phyloP scores from a whole-genome alignment of 2,113 vertebrate species.

The Hypanus sabinus region DNA sequence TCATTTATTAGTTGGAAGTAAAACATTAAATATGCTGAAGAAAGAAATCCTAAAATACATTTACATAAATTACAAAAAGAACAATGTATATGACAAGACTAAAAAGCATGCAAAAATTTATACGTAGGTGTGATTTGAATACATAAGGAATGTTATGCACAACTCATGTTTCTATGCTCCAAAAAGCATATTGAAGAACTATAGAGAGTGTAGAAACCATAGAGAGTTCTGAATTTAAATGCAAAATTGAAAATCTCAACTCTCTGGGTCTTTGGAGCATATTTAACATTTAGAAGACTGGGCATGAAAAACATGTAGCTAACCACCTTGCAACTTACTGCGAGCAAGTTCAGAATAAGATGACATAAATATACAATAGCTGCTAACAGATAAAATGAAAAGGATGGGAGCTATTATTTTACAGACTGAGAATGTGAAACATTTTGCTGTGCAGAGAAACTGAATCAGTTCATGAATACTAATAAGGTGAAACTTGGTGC shows the following conservation, averaged over 20 bases:
- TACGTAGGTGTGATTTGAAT: not conserved
- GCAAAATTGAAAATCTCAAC: not conserved
- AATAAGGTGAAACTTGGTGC: no score
- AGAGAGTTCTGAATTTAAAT: not conserved
- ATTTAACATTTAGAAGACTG: not conserved
- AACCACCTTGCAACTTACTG: not conserved
- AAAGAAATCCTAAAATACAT: not conserved
- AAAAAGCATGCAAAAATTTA: not conserved
- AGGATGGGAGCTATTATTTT: not conserved
- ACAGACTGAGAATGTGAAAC: not conserved
- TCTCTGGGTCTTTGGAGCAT: not conserved
- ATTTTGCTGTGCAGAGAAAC: no score
- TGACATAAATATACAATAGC: not conserved
- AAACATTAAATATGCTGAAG: not conserved
- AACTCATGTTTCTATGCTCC: not conserved
- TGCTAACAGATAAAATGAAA: not conserved
- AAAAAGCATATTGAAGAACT: not conserved
- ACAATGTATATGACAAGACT: not conserved
- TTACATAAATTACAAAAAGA: not conserved
- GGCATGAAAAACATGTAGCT: not conserved
- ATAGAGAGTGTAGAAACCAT: not conserved
- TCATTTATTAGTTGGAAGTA: not conserved
- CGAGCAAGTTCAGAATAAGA: not conserved
- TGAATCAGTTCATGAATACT: not conserved
- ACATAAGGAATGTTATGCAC: not conserved